Evolutionary conservation across 2,888 invertebrate genomes (phyloP).

Genomic region (Hoplodrina ambigua): DNA sequence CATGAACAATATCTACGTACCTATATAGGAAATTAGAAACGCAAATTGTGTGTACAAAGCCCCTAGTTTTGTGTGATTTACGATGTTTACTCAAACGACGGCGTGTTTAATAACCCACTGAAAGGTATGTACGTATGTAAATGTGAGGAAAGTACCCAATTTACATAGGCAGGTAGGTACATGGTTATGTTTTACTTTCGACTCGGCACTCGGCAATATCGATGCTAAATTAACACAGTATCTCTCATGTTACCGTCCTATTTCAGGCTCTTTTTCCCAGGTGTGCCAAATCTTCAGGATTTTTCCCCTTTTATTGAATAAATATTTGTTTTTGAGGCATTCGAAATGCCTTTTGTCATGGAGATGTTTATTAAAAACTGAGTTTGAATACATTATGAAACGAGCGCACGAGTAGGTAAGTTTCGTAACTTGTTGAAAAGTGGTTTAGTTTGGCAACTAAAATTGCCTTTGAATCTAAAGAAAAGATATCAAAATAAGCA

Average conservation of each 20-base stretch:
- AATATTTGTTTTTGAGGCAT: constrained; percentile 20
- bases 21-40: constrained; percentile 80
- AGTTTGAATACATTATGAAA: constrained; percentile 4
- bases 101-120: constrained; percentile 83
- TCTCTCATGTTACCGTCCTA: constrained; percentile 25
- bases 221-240: constrained; percentile 52
- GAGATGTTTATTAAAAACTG: constrained; percentile 32
- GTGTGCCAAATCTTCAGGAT: constrained; percentile 20
- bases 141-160: constrained; percentile 73
- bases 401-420: not conserved
- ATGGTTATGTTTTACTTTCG: constrained; percentile 63
- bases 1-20: constrained; percentile 64
- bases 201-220: constrained; percentile 45
- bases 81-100: constrained; percentile 81
- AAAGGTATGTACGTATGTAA: constrained; percentile 77
- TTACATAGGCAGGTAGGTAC: constrained; percentile 65
- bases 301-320: constrained; percentile 37
- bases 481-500: constrained; percentile 17
- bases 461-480: constrained; percentile 2
- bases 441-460: not conserved
- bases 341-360: constrained; percentile 19
- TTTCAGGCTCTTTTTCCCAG: constrained; percentile 20
- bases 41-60: constrained; percentile 82
- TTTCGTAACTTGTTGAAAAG: not conserved
- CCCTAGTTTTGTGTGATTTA: constrained; percentile 85